Evolutionary conservation across 2,888 invertebrate species (phyloP).

Genomic region (Aporophyla nigra): DNA sequence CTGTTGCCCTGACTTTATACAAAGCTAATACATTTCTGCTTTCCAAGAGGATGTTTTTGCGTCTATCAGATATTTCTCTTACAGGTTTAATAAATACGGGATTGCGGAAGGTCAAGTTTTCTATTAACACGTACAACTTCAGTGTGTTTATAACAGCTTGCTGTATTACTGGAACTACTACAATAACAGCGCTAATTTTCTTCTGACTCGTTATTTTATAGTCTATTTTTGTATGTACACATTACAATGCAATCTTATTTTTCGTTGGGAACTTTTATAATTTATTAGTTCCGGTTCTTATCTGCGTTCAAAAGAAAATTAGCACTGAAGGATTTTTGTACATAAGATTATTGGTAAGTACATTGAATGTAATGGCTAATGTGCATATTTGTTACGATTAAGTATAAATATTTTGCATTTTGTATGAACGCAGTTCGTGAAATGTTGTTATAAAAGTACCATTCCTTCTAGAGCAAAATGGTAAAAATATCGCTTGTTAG

Average conservation of each 20-base stretch:
- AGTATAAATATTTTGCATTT: neutral
- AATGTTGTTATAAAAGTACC: neutral
- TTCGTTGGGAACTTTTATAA: neutral
- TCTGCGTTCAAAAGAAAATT: conserved; percentile 20
- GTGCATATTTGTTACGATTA: conserved; percentile 15
- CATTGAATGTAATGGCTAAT: conserved; percentile 25
- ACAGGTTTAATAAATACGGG: neutral
- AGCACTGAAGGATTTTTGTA: conserved; percentile 8
- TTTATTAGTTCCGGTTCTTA: neutral
- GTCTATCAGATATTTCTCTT: neutral
- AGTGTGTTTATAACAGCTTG: conserved; percentile 10
- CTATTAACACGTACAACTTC: neutral
- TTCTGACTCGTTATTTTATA: conserved; percentile 17
- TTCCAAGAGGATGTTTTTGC: conserved; percentile 10
- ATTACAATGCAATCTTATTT: neutral
- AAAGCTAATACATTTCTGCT: neutral
- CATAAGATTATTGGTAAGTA: conserved; percentile 45
- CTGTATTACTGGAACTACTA: conserved; percentile 8
- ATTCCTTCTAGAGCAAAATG: neutral
- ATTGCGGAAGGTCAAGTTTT: conserved; percentile 1
- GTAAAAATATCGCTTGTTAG: conserved; percentile 2
- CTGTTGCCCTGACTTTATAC: neutral
- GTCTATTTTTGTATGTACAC: neutral
- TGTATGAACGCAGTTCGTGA: conserved; percentile 1
- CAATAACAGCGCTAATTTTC: conserved; percentile 11